phyloP scores from a whole-genome alignment of 1,140 invertebrate genomes.

The Sarcophaga peregrina region DNA sequence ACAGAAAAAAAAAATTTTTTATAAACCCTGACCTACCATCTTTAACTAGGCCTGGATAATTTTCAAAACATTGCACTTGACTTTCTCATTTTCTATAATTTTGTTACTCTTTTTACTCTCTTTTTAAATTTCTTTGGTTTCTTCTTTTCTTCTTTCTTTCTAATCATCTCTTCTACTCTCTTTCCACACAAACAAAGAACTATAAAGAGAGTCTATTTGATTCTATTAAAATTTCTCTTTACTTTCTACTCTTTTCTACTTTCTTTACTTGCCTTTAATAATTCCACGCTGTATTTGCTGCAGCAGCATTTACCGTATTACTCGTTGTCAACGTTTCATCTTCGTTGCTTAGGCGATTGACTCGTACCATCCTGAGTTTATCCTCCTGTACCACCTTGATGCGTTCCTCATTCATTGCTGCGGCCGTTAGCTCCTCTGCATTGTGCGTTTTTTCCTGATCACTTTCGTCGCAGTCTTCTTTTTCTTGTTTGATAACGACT shows the following conservation, averaged over 20 bases:
- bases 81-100: too few relatives aligned
- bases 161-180: neutral
- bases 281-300: conserved; percentile 51
- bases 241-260: neutral
- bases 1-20: too few relatives aligned
- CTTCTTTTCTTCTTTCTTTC: neutral
- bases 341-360: conserved; percentile 56
- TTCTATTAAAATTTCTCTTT: neutral
- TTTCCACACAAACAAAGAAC: neutral
- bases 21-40: too few relatives aligned
- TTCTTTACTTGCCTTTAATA: conserved; percentile 48
- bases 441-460: neutral
- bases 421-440: conserved; percentile 5
- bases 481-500: conserved; percentile 62
- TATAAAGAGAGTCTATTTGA: neutral
- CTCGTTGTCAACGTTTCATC: conserved; percentile 46
- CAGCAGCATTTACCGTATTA: conserved; percentile 35
- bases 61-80: neutral
- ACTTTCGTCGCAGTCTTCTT: conserved; percentile 59
- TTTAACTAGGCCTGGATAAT: too few relatives aligned
- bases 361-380: conserved; percentile 60
- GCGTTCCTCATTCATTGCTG: conserved; percentile 43
- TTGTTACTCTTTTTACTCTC: too few relatives aligned
- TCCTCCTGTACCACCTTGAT: conserved; percentile 62
- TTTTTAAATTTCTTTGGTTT: neutral